Evolutionary conservation across 2,797 vertebrate species (phyloP).

Genomic region (Micromesistius poutassou): DNA sequence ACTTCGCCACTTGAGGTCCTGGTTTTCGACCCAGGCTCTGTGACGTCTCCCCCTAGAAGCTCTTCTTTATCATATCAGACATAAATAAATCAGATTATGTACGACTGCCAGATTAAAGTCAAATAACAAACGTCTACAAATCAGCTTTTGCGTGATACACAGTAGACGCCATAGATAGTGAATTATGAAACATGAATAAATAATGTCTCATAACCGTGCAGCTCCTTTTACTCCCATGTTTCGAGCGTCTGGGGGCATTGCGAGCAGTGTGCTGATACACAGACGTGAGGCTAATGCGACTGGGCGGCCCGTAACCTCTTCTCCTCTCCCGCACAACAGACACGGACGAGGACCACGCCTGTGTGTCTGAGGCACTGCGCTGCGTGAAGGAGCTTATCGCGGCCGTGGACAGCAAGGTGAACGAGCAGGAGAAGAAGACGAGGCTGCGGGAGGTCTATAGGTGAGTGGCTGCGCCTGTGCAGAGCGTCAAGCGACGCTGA

Average conservation of each 20-base stretch:
- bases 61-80: background rate
- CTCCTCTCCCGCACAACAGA: constrained; percentile 61
- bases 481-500: background rate
- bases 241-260: no score
- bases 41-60: no score
- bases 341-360: constrained; percentile 77
- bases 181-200: background rate
- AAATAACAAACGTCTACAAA: background rate
- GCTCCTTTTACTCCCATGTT: background rate
- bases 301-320: background rate
- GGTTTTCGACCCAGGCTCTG: background rate
- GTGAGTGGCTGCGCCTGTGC: constrained; percentile 6
- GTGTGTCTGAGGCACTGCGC: constrained; percentile 76
- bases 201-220: background rate
- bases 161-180: background rate
- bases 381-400: constrained; percentile 85
- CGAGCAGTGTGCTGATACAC: no score
- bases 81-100: background rate
- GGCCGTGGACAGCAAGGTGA: constrained; percentile 85
- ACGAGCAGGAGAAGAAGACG: constrained; percentile 86
- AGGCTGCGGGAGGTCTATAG: constrained; percentile 83
- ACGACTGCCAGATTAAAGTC: background rate
- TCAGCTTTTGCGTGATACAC: background rate
- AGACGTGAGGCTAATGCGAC: background rate
- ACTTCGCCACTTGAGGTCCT: background rate